phyloP scores from a whole-genome alignment of 2,888 invertebrate species.

The Mactromeris polynyma region DNA sequence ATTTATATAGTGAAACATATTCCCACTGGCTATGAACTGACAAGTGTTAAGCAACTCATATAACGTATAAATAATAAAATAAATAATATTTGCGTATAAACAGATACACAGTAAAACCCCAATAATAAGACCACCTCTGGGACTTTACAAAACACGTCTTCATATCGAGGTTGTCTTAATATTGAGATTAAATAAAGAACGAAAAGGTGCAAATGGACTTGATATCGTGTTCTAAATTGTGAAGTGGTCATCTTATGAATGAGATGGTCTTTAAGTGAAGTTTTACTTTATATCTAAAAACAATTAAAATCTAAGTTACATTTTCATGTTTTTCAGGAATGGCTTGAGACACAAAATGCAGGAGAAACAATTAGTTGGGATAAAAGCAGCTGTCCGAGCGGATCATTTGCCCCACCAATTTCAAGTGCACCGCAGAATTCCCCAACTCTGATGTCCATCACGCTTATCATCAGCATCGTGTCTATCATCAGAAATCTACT shows the following conservation, averaged over 20 bases:
- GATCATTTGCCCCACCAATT: constrained; percentile 3
- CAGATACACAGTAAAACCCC: too few species aligned
- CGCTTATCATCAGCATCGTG: too few species aligned
- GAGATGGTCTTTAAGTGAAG: not conserved
- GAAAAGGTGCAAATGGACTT: not conserved
- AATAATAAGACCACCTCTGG: too few species aligned
- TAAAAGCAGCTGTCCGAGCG: constrained; percentile 37
- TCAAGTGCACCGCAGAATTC: not conserved
- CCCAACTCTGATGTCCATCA: too few species aligned
- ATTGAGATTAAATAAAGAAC: not conserved
- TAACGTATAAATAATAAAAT: too few species aligned
- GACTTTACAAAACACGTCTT: too few species aligned
- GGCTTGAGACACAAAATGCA: constrained; percentile 43
- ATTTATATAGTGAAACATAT: too few species aligned
- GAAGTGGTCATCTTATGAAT: not conserved
- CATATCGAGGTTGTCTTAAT: not conserved
- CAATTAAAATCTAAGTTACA: not conserved
- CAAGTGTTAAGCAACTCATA: too few species aligned
- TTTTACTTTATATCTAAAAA: not conserved
- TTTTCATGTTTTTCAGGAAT: constrained; percentile 26
- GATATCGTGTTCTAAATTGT: not conserved
- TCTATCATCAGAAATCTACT: too few species aligned
- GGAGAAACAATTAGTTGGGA: constrained; percentile 43
- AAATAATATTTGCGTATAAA: too few species aligned
- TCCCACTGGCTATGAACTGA: too few species aligned